phyloP scores from a whole-genome alignment of 2,113 vertebrate genomes.

The Vimba vimba region DNA sequence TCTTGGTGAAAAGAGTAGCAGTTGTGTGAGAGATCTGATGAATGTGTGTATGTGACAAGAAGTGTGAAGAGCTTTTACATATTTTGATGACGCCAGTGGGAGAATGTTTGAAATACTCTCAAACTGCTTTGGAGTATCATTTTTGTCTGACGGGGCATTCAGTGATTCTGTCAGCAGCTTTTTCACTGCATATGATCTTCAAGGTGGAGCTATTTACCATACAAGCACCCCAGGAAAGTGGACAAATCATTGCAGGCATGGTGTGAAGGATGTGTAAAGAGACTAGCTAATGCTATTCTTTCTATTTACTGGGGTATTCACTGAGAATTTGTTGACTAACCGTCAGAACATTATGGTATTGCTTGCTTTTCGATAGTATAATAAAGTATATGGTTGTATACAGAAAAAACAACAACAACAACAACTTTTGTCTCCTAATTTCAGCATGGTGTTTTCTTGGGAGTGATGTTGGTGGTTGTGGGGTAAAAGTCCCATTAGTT shows the following conservation, averaged over 20 bases:
- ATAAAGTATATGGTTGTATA: too few relatives aligned
- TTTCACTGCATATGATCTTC: not conserved
- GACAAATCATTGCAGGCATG: not conserved
- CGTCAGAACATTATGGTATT: too few relatives aligned
- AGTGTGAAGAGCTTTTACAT: not conserved
- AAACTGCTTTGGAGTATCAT: conserved; percentile 15
- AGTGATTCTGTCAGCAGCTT: not conserved
- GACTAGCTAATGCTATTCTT: not conserved
- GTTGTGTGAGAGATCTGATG: not conserved
- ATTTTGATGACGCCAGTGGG: not conserved
- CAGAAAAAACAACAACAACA: too few relatives aligned
- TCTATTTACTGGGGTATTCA: not conserved
- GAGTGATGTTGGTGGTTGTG: too few relatives aligned
- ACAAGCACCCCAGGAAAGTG: not conserved
- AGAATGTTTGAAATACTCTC: not conserved
- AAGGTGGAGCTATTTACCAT: not conserved
- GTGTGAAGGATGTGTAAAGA: not conserved
- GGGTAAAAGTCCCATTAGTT: too few relatives aligned
- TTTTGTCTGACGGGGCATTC: not conserved
- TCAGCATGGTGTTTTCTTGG: too few relatives aligned
- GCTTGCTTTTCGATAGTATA: too few relatives aligned
- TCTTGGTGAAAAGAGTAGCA: conserved; percentile 12
- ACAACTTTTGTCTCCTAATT: too few relatives aligned
- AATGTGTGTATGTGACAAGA: conserved; percentile 4
- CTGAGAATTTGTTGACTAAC: too few relatives aligned